Percentiles rank a stretch among this genome's conserved stretches.
Conservation (phyloP, 2,797 vertebrate species). For the Gephyroberyx darwinii region DNA sequence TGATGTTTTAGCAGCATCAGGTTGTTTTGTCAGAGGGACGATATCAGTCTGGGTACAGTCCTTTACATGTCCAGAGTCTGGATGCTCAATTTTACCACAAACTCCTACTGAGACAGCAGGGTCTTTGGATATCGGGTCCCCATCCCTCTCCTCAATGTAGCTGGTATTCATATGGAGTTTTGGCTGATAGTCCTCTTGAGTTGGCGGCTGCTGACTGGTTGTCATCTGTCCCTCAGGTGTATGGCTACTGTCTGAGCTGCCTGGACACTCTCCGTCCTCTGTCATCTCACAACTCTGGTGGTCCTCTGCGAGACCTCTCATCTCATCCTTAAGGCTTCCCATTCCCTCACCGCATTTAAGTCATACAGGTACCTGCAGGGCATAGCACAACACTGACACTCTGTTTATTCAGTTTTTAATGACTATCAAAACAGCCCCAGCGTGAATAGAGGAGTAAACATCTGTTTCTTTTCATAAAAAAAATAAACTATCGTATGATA, state of each 20-base stretch:
- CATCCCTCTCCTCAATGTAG: conserved; percentile 21
- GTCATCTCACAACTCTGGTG: conserved; percentile 59
- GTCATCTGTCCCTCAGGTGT: conserved; percentile 42
- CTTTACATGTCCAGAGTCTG: conserved; percentile 23
- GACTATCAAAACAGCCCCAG: conserved; percentile 14
- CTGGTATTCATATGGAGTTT: conserved; percentile 22
- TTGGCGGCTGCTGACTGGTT: conserved; percentile 56
- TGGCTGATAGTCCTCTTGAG: conserved; percentile 45
- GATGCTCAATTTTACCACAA: conserved; percentile 14
- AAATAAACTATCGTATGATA: conserved; percentile 13
- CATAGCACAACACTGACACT: conserved; percentile 53
- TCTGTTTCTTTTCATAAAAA: conserved; percentile 15
- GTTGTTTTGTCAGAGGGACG: conserved; percentile 25
- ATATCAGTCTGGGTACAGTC: conserved; percentile 15
- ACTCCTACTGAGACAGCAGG: conserved; percentile 29
- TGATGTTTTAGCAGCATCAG: conserved; percentile 33
- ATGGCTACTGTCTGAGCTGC: conserved; percentile 44
- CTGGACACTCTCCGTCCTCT: conserved; percentile 62
- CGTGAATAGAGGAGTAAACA: conserved; percentile 16
- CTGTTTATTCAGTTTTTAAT: conserved; percentile 35
- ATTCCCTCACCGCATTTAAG: conserved; percentile 64
- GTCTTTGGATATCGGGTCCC: conserved; percentile 36
- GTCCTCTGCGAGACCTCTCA: conserved; percentile 64
- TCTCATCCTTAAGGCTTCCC: conserved; percentile 77
- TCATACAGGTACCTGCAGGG: conserved; percentile 63